Base-by-base conservation (phyloP, 2,888 invertebrate species). In the Cheilosia scutellata region DNA sequence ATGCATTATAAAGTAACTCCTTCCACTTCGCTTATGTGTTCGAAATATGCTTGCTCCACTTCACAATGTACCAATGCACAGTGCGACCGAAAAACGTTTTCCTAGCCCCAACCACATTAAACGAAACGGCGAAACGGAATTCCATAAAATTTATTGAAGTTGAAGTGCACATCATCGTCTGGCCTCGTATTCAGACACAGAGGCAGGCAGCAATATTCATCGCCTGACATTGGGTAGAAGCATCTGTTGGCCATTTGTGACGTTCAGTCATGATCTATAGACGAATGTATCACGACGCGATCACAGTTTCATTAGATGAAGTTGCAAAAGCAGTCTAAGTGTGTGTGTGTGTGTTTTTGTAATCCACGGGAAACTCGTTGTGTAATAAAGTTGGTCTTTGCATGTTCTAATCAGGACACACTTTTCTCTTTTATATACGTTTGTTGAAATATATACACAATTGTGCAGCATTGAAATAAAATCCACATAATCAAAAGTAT, bases 201-300 rank as follows among this genome's bases (percentile, higher is more conserved):
- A 57, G 27, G 29, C 42, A 68, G 53, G 37, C 75, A 68, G 27
- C 55, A 55, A 31, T 51, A 55, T 51, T 72, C 42, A 42, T 40
- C 49, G 62, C 31, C 62, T 63, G 40, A 37, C 47, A 20, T 55
- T 66, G 80, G 62, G 66, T 74, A 42, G 68, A 80, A 62, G 75
- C 80, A 82, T 76, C 76, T 82, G 76, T 71, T 76, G 44, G 47
- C 53, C 76, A 82, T 77, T 82, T 71, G 77, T 71, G 82, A 78
- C 74, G 78, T 74, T 83, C 79, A 84, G 79, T 84, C 63, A 75
- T 75, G 70, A 75, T 84, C 79, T 75, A 65, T 25, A 84, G 75
- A 58, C 79, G 70, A 75, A 58, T 75, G 79, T 53, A 60, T 70
- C 75, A 82, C 82, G 68, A 75, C 78, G 70, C 58, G 74, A 70